These are phyloP conservation scores for Molossus alvarezi DNA, from an alignment of 2,797 vertebrate species.

Conservation along the genomic window DNA sequence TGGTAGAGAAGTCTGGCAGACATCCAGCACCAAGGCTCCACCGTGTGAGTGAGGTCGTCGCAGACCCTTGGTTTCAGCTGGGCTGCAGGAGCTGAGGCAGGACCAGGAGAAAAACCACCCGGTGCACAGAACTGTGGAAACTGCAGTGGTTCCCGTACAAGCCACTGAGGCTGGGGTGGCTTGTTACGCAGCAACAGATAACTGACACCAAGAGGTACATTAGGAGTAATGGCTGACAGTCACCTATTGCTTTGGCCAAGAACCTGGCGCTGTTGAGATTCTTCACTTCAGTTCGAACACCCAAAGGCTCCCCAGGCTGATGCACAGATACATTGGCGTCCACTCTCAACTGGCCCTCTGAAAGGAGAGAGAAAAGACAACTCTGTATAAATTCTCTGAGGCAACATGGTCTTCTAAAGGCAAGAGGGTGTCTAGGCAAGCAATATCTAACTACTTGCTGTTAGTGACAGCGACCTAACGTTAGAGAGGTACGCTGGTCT, in stretches of 20 bases:
- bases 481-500: background rate
- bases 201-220: background rate
- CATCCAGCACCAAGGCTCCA: background rate
- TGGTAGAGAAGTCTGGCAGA: background rate
- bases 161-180: background rate
- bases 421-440: background rate
- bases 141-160: background rate
- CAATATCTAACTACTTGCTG: background rate
- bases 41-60: accelerated
- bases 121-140: background rate
- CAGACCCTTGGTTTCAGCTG: background rate
- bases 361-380: constrained; percentile 75
- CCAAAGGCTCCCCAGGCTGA: constrained; percentile 94
- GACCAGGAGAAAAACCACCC: background rate
- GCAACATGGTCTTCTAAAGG: background rate
- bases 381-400: background rate
- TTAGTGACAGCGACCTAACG: background rate
- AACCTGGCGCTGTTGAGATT: constrained; percentile 98
- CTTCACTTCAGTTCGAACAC: constrained; percentile 97
- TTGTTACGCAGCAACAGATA: background rate
- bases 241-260: constrained; percentile 95
- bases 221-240: constrained; percentile 67
- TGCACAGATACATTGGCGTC: constrained; percentile 99
- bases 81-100: background rate
- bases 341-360: constrained; percentile 98